Evolutionary conservation across 2,797 vertebrate species (phyloP).

Genomic region (Coendou prehensilis): DNA sequence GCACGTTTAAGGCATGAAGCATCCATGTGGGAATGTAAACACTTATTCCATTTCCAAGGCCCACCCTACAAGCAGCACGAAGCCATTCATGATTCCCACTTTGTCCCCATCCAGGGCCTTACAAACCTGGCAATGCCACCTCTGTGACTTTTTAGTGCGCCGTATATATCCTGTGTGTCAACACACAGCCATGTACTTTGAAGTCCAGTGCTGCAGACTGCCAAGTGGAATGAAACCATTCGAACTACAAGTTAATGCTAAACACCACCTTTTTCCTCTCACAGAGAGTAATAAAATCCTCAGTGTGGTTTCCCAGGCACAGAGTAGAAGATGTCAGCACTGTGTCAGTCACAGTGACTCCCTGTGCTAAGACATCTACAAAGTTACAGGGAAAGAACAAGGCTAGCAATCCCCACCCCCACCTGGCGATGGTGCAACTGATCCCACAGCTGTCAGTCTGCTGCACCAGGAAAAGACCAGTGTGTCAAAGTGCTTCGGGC

Average conservation of each 20-base stretch:
- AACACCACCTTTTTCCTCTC: not conserved
- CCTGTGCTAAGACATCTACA: not conserved
- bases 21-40: not conserved
- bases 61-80: not conserved
- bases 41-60: conserved; percentile 16
- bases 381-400: not conserved
- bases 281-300: not conserved
- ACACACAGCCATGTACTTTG: not conserved
- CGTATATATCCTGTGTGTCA: not conserved
- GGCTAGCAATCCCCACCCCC: not conserved
- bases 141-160: not conserved
- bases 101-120: not conserved
- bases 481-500: not conserved
- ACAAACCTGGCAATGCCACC: not conserved
- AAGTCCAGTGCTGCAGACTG: not conserved
- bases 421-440: not conserved
- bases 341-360: not conserved
- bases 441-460: not conserved
- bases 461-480: not conserved
- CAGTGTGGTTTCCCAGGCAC: not conserved
- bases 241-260: not conserved
- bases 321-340: not conserved
- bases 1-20: not conserved
- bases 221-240: not conserved
- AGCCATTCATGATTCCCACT: not conserved